These are phyloP conservation scores for Alethe diademata DNA, from an alignment of 2,113 vertebrate species.

Conservation along the genomic window DNA sequence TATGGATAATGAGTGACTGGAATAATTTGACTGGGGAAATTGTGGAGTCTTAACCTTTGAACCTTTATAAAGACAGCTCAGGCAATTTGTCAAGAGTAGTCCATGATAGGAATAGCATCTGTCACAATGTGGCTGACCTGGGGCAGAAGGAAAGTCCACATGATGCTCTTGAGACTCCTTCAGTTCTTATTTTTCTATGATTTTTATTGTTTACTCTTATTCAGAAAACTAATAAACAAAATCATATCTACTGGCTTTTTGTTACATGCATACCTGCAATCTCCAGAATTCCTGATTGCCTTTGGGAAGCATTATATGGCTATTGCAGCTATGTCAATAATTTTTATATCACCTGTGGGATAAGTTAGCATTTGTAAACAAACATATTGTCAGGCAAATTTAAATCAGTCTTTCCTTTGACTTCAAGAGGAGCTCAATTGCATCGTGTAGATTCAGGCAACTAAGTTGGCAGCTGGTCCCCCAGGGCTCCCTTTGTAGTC, in stretches of 20 bases:
- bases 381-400: background rate
- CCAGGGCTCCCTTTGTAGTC: background rate
- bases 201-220: background rate
- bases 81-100: background rate
- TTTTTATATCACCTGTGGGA: slow-evolving; percentile 10
- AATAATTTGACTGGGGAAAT: background rate
- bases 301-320: background rate
- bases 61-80: background rate
- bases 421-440: background rate
- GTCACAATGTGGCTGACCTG: background rate
- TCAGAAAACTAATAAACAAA: background rate
- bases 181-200: background rate
- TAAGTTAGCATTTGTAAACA: slow-evolving; percentile 29
- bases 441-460: background rate
- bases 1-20: background rate
- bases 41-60: background rate
- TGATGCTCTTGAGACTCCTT: background rate
- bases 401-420: background rate
- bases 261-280: background rate
- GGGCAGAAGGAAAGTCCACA: background rate
- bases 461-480: background rate
- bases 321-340: background rate
- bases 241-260: background rate
- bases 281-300: background rate
- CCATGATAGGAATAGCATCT: background rate